Conservation (phyloP, 2,113 vertebrate genomes). For the Polypterus senegalus region DNA sequence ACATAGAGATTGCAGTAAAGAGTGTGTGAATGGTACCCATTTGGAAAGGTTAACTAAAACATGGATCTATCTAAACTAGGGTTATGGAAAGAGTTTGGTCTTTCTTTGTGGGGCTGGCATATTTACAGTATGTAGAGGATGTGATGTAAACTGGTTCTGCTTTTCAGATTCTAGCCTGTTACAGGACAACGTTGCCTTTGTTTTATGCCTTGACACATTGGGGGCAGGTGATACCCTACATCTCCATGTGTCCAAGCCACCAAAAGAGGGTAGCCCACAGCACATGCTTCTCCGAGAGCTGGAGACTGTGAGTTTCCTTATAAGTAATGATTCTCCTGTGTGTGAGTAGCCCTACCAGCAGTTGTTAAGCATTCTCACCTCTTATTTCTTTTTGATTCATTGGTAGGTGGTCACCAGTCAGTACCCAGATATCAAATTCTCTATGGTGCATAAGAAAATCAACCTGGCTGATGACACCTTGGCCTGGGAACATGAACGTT, state of each 20-base stretch:
- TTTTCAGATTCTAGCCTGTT: slow-evolving; percentile 82
- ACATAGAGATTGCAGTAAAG: too few relatives aligned
- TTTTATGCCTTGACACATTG: slow-evolving; percentile 87
- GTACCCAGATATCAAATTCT: slow-evolving; percentile 81
- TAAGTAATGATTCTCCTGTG: too few relatives aligned
- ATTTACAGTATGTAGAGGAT: background rate
- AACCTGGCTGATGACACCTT: slow-evolving; percentile 91
- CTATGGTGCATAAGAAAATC: slow-evolving; percentile 98
- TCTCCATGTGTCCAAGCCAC: slow-evolving; percentile 91
- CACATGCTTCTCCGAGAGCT: slow-evolving; percentile 75
- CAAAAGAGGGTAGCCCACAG: slow-evolving; percentile 84
- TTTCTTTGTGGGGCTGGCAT: too few relatives aligned
- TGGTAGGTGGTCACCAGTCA: slow-evolving; percentile 65
- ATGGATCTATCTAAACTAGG: too few relatives aligned
- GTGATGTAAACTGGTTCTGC: background rate
- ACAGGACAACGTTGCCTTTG: slow-evolving; percentile 96
- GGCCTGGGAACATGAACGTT: slow-evolving; percentile 95
- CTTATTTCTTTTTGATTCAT: background rate
- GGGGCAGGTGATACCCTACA: slow-evolving; percentile 71
- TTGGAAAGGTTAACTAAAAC: too few relatives aligned
- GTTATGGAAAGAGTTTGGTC: too few relatives aligned
- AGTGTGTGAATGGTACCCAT: too few relatives aligned
- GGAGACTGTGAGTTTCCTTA: slow-evolving; percentile 53
- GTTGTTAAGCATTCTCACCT: too few relatives aligned
- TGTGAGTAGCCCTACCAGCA: too few relatives aligned